phyloP scores from a whole-genome alignment of 2,113 vertebrate genomes.

The Clarias gariepinus region DNA sequence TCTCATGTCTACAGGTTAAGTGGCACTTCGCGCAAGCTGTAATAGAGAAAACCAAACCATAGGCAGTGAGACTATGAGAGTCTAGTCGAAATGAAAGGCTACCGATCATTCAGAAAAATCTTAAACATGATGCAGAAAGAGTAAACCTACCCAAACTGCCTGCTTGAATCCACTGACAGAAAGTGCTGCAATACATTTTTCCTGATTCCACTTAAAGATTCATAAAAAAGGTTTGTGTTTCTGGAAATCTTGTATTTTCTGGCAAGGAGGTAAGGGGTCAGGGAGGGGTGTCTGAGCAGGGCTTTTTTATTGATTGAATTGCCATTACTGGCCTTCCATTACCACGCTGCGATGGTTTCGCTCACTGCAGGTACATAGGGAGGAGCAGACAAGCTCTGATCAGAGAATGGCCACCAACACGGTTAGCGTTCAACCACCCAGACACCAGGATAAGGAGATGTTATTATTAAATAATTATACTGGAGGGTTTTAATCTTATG shows the following conservation, averaged over 20 bases:
- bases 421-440: background rate
- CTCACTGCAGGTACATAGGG: conserved; percentile 42
- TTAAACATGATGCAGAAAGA: background rate
- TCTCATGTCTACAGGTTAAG: background rate
- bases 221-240: conserved; percentile 28
- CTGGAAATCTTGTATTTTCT: conserved; percentile 43
- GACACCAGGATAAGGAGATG: background rate
- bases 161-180: background rate
- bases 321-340: conserved; percentile 71
- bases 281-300: conserved; percentile 51
- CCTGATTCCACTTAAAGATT: conserved; percentile 1
- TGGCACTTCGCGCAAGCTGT: conserved; percentile 9
- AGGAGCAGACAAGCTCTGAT: conserved; percentile 60
- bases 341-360: conserved; percentile 54
- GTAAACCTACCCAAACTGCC: background rate
- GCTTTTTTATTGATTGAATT: conserved; percentile 66
- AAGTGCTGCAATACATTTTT: background rate
- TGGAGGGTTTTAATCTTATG: background rate
- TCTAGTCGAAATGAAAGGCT: background rate
- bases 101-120: conserved; percentile 7
- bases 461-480: background rate
- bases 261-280: conserved; percentile 22
- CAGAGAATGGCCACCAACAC: conserved; percentile 30
- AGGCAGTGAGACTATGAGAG: background rate
- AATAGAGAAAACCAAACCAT: conserved; percentile 5